Evolutionary conservation across 2,113 vertebrate species (phyloP), one percentile per base, ranked within the genome.

Genomic region (Heterotis niloticus): DNA sequence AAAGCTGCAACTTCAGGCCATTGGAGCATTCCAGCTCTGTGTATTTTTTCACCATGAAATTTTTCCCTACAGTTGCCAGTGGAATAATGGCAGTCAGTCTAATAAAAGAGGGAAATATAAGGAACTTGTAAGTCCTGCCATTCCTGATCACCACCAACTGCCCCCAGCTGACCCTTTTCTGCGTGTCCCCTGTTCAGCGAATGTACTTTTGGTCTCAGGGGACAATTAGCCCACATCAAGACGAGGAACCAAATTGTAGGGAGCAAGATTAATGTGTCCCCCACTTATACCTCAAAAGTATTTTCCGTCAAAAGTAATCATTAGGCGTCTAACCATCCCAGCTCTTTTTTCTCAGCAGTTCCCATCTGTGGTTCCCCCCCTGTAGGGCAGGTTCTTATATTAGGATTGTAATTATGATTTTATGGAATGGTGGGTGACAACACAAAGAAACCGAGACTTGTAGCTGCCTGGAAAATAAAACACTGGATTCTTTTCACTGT

Each of bases 331-430:
- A 77, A 68, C 65, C 76, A 13, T 24, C 34, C 34, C 13, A 51
- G 78, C 77, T 79, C 75, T 52, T 54, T 64, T 16, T 82, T 80
- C 84, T 84, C 79, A 83, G 84, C 59, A 56, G 64, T 59, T 75
- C 64, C 52, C 18, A 10, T n/a, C 75, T 69, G 68, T 81, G 72
- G 71, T 62, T 60, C 64, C 78, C 28, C 75, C n/a, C 28, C 5
- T 57, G 51, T 24, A 20, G 44, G 77, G 23, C 68, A 64, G 73
- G 65, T 72, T 81, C 77, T 81, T 79, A 81, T 81, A 83, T 80
- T 83, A 79, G 80, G 74, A 75, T 5, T 78, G 78, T 74, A 83
- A 67, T 86, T 83, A 82, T 82, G 84, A 81, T 81, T 79, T 81
- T 82, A 67, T 28, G 84, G 82, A 83, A 77, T 51, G 78, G 64